Conservation (phyloP, 2,888 invertebrate species). For the Drosophila neotestacea region DNA sequence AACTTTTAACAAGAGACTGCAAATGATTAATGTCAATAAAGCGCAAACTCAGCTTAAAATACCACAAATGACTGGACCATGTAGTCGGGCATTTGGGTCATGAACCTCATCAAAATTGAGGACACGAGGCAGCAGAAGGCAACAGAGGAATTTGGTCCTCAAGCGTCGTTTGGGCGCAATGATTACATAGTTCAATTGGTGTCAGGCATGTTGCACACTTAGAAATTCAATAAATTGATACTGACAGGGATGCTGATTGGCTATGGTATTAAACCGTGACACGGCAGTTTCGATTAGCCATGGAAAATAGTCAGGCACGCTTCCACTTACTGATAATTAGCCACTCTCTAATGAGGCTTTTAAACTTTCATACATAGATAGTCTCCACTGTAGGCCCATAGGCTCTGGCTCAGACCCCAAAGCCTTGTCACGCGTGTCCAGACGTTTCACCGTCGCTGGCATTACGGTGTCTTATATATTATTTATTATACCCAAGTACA, state of each 20-base stretch:
- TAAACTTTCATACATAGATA: slow-evolving; percentile 31
- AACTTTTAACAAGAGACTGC: slow-evolving; percentile 74
- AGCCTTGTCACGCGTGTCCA: slow-evolving; percentile 51
- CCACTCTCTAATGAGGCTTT: slow-evolving; percentile 56
- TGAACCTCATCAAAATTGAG: slow-evolving; percentile 69
- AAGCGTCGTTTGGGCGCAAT: slow-evolving; percentile 64
- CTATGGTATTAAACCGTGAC: slow-evolving; percentile 38
- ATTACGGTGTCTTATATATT: slow-evolving; percentile 34
- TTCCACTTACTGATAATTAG: slow-evolving; percentile 57
- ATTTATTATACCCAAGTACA: background rate
- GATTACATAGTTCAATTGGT: slow-evolving; percentile 60
- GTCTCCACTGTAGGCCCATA: background rate
- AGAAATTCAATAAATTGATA: slow-evolving; percentile 55
- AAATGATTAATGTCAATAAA: slow-evolving; percentile 80
- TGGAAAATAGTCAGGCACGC: slow-evolving; percentile 32
- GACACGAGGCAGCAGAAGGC: slow-evolving; percentile 38
- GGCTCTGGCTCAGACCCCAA: slow-evolving; percentile 37
- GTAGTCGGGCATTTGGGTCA: slow-evolving; percentile 63
- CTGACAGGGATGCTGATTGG: slow-evolving; percentile 34
- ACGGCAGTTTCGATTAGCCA: slow-evolving; percentile 30
- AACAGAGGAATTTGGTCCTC: slow-evolving; percentile 46
- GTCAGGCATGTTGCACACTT: slow-evolving; percentile 33
- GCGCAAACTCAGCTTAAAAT: slow-evolving; percentile 53
- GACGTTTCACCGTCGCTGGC: slow-evolving; percentile 38
- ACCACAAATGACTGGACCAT: slow-evolving; percentile 40